Conservation (phyloP, 2,888 invertebrate species). For the Dioctria linearis region DNA sequence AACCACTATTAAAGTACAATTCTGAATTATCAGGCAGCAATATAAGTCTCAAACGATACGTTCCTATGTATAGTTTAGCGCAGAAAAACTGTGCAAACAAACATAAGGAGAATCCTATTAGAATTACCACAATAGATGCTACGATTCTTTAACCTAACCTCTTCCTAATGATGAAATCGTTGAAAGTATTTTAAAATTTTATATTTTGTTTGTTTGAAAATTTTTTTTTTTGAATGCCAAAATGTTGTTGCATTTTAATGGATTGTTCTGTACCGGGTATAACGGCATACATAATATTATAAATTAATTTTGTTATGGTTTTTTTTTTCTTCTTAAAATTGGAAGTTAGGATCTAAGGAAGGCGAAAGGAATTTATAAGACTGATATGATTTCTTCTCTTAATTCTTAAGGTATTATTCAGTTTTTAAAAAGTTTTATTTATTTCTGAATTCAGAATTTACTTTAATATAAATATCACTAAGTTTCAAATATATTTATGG, state of each 20-base stretch:
- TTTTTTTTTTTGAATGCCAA: neutral
- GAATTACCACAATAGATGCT: conserved; percentile 6
- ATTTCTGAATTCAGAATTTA: conserved; percentile 36
- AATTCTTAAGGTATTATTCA: conserved; percentile 24
- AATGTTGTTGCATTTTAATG: conserved; percentile 35
- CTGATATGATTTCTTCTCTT: conserved; percentile 44
- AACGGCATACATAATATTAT: neutral
- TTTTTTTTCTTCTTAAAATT: conserved; percentile 5
- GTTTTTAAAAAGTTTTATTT: conserved; percentile 44
- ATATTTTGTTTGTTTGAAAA: conserved; percentile 31
- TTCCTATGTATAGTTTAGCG: conserved; percentile 59
- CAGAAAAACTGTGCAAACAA: neutral
- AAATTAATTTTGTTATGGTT: neutral
- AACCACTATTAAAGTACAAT: conserved; percentile 57
- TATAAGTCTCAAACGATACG: conserved; percentile 58
- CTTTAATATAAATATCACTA: neutral
- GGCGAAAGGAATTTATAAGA: conserved; percentile 30
- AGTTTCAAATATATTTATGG: neutral
- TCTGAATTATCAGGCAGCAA: conserved; percentile 55
- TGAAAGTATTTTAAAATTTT: conserved; percentile 16
- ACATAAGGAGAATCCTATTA: conserved; percentile 9
- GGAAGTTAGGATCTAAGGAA: neutral
- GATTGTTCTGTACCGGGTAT: neutral
- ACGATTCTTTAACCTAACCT: neutral
- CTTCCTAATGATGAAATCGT: neutral